Conservation (phyloP, 1,140 invertebrate species). For the Pseudoatta argentina region DNA sequence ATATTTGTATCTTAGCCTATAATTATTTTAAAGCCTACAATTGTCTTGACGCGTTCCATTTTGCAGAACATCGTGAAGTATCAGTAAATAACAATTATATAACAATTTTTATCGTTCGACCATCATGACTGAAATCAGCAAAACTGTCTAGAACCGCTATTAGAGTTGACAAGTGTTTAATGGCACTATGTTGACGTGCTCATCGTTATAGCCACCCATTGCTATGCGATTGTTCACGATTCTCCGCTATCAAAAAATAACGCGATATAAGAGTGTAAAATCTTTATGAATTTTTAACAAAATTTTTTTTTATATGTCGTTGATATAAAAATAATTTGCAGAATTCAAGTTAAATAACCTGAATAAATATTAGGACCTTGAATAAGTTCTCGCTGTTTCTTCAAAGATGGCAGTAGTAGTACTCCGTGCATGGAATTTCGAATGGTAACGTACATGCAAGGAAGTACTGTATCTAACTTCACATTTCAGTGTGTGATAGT, state of each 20-base stretch:
- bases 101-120: constrained; percentile 39
- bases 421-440: too few relatives aligned
- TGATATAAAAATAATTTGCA: not conserved
- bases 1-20: not conserved
- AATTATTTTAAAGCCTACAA: not conserved
- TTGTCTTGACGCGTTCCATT: not conserved
- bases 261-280: not conserved
- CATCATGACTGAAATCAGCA: constrained; percentile 38
- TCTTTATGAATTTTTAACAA: not conserved
- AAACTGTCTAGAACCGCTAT: constrained; percentile 23
- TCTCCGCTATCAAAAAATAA: constrained; percentile 11
- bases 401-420: too few relatives aligned
- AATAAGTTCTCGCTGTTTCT: too few relatives aligned
- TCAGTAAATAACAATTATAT: constrained; percentile 42
- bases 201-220: constrained; percentile 14
- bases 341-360: not conserved
- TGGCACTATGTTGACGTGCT: not conserved
- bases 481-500: too few relatives aligned
- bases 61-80: not conserved
- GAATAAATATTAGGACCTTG: too few relatives aligned
- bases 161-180: constrained; percentile 45
- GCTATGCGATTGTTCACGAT: constrained; percentile 8
- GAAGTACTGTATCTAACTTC: too few relatives aligned
- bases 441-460: too few relatives aligned
- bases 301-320: not conserved